A percentile compares a stretch with the other conserved stretches of the same genome.
Evolutionary conservation across 2,888 invertebrate genomes (phyloP).

Genomic region (Brachyptera putata): DNA sequence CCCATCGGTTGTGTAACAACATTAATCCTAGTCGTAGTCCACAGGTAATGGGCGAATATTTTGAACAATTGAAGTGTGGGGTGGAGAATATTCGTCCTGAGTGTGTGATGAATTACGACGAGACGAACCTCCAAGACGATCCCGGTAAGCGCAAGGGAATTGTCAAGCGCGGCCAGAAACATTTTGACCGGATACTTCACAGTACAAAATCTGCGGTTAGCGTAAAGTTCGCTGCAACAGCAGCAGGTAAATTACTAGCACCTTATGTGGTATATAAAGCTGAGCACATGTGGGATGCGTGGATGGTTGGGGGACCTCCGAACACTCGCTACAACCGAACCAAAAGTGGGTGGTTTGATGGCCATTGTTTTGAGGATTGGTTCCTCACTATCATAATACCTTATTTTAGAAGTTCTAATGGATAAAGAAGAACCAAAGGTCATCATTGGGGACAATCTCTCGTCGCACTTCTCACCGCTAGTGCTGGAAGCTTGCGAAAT

Average conservation of each 20-base stretch:
- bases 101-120: conserved; percentile 40
- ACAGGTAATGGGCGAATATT: conserved; percentile 9
- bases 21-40: not conserved
- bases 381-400: conserved; percentile 17
- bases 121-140: conserved; percentile 41
- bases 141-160: conserved; percentile 38
- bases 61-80: conserved; percentile 3
- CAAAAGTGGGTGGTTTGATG: conserved; percentile 39
- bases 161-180: not conserved
- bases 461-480: conserved; percentile 33
- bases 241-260: conserved; percentile 39
- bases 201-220: not conserved
- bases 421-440: conserved; percentile 32
- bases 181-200: not conserved
- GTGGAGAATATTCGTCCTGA: not conserved
- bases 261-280: conserved; percentile 42
- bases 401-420: not conserved
- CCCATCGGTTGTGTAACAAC: not conserved
- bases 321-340: conserved; percentile 36
- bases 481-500: conserved; percentile 38
- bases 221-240: conserved; percentile 41
- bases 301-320: conserved; percentile 38
- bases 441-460: conserved; percentile 41
- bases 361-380: conserved; percentile 28
- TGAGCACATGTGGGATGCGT: conserved; percentile 36